Evolutionary conservation across 2,113 vertebrate genomes (phyloP).

Genomic region (Acinonyx jubatus): DNA sequence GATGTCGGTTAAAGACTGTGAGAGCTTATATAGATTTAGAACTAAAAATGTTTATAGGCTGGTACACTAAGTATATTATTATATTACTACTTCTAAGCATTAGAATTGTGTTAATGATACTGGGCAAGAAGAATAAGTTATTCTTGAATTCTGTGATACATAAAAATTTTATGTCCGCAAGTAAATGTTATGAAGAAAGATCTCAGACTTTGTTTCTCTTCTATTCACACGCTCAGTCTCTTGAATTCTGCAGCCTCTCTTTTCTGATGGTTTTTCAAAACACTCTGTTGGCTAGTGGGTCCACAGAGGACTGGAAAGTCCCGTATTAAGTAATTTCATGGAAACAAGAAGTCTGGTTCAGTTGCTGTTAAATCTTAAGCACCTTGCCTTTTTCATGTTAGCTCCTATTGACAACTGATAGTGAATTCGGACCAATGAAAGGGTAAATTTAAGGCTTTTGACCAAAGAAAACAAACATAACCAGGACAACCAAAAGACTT

Average conservation of each 20-base stretch:
- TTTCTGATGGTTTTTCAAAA: constrained; percentile 55
- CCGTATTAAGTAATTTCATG: constrained; percentile 64
- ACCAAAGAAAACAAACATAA: constrained; percentile 68
- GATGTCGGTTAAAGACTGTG: not conserved
- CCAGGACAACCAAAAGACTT: constrained; percentile 47
- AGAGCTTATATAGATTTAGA: not conserved
- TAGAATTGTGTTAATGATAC: not conserved
- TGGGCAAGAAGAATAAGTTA: not conserved
- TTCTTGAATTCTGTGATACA: not conserved
- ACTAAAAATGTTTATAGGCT: not conserved
- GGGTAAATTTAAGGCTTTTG: constrained; percentile 37
- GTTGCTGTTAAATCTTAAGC: constrained; percentile 23
- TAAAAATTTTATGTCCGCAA: not conserved
- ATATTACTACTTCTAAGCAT: not conserved
- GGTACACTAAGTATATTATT: not conserved
- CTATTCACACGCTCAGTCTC: constrained; percentile 13
- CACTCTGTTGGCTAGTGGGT: constrained; percentile 39
- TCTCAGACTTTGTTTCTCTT: not conserved
- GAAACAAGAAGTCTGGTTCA: constrained; percentile 53
- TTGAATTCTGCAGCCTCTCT: constrained; percentile 30
- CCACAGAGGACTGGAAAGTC: constrained; percentile 51
- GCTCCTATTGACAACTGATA: constrained; percentile 55
- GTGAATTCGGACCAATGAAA: constrained; percentile 57
- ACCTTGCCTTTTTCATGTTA: constrained; percentile 25
- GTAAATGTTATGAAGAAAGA: not conserved